Evolutionary conservation across 1,140 invertebrate species (phyloP).

Genomic region (Camponotus vicinus): DNA sequence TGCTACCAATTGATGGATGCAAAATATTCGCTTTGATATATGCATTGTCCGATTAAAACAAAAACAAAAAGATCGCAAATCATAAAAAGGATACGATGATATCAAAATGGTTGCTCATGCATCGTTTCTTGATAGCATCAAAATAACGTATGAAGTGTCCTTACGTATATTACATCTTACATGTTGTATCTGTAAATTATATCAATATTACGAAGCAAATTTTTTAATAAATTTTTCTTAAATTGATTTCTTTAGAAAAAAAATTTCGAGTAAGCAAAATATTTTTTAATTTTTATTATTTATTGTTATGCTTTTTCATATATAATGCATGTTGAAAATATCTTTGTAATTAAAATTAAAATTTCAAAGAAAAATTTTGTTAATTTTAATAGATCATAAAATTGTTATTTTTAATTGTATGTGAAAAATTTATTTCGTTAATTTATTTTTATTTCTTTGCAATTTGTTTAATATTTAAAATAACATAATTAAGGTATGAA

Average conservation of each 20-base stretch:
- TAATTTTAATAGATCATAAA: neutral
- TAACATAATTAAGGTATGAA: neutral
- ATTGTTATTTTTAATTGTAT: neutral
- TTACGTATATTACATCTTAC: neutral
- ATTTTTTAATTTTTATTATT: neutral
- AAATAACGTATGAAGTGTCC: neutral
- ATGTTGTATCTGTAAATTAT: no score
- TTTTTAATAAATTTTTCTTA: neutral
- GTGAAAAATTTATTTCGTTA: neutral
- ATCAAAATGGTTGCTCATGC: neutral
- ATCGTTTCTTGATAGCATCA: neutral
- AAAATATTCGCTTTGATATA: slow-evolving; percentile 28
- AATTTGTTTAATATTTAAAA: neutral
- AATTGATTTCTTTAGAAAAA: neutral
- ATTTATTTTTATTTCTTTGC: neutral
- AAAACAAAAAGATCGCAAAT: slow-evolving; percentile 8
- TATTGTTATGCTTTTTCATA: neutral
- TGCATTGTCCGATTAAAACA: slow-evolving; percentile 2
- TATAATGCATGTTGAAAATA: neutral
- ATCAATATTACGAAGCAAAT: neutral
- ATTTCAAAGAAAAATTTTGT: neutral
- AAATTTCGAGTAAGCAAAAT: neutral
- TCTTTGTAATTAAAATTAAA: neutral
- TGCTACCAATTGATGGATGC: slow-evolving; percentile 26
- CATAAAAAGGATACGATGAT: neutral